These are phyloP conservation scores for Xestia ashworthii DNA, from an alignment of 2,888 invertebrate genomes.

Conservation along the genomic window DNA sequence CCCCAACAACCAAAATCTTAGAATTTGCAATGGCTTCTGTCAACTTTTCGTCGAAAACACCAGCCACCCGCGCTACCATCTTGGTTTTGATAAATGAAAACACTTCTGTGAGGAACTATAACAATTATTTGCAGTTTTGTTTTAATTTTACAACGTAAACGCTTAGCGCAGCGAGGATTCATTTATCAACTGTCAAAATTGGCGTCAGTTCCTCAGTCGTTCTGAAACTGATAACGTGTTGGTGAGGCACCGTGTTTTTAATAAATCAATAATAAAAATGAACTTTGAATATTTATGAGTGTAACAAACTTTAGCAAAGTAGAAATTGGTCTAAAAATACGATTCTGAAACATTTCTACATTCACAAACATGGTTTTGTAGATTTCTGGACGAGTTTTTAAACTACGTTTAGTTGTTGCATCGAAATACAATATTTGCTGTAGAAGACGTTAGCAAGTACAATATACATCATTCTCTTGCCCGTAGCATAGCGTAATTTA, in stretches of 20 bases:
- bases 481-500: no score
- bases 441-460: not conserved
- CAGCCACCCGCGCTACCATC: constrained; percentile 93
- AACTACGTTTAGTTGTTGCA: constrained; percentile 40
- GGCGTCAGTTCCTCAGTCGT: constrained; percentile 78
- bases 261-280: not conserved
- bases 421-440: not conserved
- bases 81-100: constrained; percentile 68
- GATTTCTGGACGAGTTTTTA: constrained; percentile 13
- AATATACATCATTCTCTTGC: not conserved
- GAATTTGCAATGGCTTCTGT: constrained; percentile 92
- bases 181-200: constrained; percentile 77
- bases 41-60: constrained; percentile 92
- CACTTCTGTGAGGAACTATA: constrained; percentile 52
- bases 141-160: constrained; percentile 67
- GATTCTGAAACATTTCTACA: no score
- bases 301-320: not conserved
- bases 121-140: constrained; percentile 64
- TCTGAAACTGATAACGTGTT: constrained; percentile 35
- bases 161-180: constrained; percentile 67
- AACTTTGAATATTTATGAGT: not conserved
- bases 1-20: constrained; percentile 97
- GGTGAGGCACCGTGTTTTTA: not conserved
- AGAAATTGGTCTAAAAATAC: not conserved
- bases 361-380: no score